A percentile compares a stretch with the other conserved stretches of the same genome.
Conservation (phyloP, 2,797 vertebrate genomes). For the Amblyopsis hoosieri region DNA sequence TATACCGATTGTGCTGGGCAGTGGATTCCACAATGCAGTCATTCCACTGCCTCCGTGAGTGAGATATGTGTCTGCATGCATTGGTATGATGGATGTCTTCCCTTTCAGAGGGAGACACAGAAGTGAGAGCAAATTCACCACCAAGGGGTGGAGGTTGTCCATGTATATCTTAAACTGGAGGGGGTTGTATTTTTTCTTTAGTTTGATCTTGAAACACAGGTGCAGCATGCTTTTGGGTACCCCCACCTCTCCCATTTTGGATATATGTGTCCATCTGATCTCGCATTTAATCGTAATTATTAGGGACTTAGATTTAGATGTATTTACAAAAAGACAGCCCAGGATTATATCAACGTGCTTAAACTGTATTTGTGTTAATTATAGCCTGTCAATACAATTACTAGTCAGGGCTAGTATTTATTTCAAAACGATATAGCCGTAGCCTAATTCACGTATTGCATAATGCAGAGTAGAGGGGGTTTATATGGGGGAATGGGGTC, state of each 20-base stretch:
- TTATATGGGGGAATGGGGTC: conserved; percentile 9
- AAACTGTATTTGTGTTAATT: too few species aligned
- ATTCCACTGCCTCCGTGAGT: conserved; percentile 26
- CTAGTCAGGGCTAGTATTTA: too few species aligned
- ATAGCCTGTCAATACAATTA: too few species aligned
- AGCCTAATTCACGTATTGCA: background rate
- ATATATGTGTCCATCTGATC: conserved; percentile 67
- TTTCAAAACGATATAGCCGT: too few species aligned
- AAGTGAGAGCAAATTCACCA: conserved; percentile 48
- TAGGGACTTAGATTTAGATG: conserved; percentile 53
- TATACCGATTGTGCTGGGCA: background rate
- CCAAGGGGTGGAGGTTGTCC: conserved; percentile 29
- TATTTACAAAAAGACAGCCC: too few species aligned
- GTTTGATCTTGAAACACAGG: conserved; percentile 74
- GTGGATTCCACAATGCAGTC: background rate
- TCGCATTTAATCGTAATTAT: conserved; percentile 67
- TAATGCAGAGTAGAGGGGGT: background rate
- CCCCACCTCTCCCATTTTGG: conserved; percentile 18
- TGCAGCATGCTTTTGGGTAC: conserved; percentile 55
- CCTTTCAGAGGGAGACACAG: conserved; percentile 49
- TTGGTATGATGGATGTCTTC: conserved; percentile 42
- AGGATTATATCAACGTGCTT: too few species aligned
- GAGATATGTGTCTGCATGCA: conserved; percentile 22
- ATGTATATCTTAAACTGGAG: conserved; percentile 32
- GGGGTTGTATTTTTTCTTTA: conserved; percentile 57